Evolutionary conservation across 2,797 vertebrate species (phyloP).

Genomic region (Lepus oiostolus): DNA sequence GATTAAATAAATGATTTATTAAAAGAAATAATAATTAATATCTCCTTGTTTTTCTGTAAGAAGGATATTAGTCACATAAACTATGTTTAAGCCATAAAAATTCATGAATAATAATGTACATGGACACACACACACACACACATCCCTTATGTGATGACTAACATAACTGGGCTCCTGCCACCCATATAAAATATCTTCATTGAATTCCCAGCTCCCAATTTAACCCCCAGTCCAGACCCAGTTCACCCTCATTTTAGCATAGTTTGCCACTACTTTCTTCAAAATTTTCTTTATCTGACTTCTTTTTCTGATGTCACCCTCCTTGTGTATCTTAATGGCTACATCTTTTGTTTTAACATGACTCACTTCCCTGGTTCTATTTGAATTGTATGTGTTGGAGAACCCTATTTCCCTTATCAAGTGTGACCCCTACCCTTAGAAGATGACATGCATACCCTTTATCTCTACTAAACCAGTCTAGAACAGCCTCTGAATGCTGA

Average conservation of each 20-base stretch:
- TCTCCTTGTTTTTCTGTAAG: neutral
- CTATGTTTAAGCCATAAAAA: neutral
- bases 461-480: neutral
- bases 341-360: neutral
- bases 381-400: neutral
- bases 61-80: neutral
- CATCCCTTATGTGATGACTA: too few relatives aligned
- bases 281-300: neutral
- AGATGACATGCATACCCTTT: neutral
- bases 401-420: neutral
- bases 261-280: neutral
- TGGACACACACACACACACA: neutral
- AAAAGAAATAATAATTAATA: neutral
- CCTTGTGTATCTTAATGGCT: neutral
- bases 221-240: too few relatives aligned
- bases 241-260: neutral
- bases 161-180: too few relatives aligned
- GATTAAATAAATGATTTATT: neutral
- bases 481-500: neutral
- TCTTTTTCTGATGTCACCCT: neutral
- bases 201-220: too few relatives aligned
- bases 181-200: too few relatives aligned
- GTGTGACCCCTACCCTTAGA: neutral
- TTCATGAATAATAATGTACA: neutral
- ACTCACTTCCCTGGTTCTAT: neutral